Base-by-base conservation (phyloP, 2,113 vertebrate species). In the Grus americana region DNA sequence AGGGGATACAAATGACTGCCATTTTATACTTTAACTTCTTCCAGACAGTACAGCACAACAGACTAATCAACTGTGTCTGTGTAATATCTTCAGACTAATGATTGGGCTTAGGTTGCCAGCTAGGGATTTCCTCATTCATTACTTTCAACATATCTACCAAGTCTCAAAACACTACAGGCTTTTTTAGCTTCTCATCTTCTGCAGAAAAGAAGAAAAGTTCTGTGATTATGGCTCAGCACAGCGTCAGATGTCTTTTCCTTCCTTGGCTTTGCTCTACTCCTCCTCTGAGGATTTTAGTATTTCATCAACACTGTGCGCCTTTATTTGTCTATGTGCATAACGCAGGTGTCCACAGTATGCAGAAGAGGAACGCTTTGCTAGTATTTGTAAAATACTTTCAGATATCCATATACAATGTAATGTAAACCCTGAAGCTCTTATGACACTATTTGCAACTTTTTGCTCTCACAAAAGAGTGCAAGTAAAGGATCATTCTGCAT, bases 121-220 rank as follows among this genome's bases (percentile, higher is more conserved):
- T 52, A 94, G 92, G 79, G 92, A 96, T 92, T 92, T 95, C 92
- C 74, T 94, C 74, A 94, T 92, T 95, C 82, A 82, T 95, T 92
- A 94, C 65, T 73, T 92, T 66, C 79, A 85, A 90, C 46, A 17
- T 34, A 70, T 50, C 76, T 76, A 86, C 52, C 78, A 38, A 80
- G 67, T 83, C 91, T 90, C 91, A 92, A 93, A 95, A 79, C 80
- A 67, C 76, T 54, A 27, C 52, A 79, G 62, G 82, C 32, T n/a
- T 91, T 66, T 81, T 61, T 24, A 63, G 62, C 62, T 75, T 74
- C 79, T 93, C 47, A 83, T 83, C 72, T 75, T 82, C 29, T 38
- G 47, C 85, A 83, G 58, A 91, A 65, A 62, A 26, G 30, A 82
- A 71, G 66, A 34, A 86, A 74, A 86, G 52, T 88, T 92, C 44